Base-by-base conservation (phyloP, 2,888 invertebrate species). In the Mythimna ferrago region DNA sequence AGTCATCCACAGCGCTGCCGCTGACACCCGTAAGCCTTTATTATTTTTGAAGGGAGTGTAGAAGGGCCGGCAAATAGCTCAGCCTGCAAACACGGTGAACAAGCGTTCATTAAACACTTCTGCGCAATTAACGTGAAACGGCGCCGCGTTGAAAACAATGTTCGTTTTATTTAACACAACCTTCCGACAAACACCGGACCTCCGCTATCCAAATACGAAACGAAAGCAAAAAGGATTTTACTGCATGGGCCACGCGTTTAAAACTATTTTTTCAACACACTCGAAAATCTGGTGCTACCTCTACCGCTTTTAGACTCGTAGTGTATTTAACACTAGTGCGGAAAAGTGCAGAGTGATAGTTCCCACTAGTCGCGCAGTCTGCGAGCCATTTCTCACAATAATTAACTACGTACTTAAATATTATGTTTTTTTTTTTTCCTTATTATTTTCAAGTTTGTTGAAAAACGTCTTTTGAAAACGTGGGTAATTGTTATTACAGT, bases 41-140 rank as follows among this genome's bases (percentile, higher is more conserved):
- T 81, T 87, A 81, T 86, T 88, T 86, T 88, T 80, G 70, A 86
- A 78, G 76, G 65, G 75, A 83, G 83, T 84, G 82, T 83, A 88
- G 86, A 88, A 85, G 84, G 83, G 81, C 82, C 68, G 76, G 82
- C 82, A 85, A 91, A 90, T 88, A 88, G 88, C 89, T 87, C 84
- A 84, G 85, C 80, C 79, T 84, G 89, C 90, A 92, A 91, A 92
- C 89, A 90, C 78, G 71, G 85, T 75, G 90, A 92, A 92, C 92
- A 92, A 91, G 90, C 91, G 89, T 92, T 93, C 92, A 92, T 93
- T 94, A 93, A 93, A 92, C 92, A 92, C 93, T 93, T 93, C 89
- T 91, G 90, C 89, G 89, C 93, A 93, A 93, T 93, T 93, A 92
- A 89, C 89, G 87, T 87, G 86, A 82, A 89, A 86, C 89, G 84